Percentiles rank a stretch among this genome's conserved stretches.
Evolutionary conservation across 2,113 vertebrate genomes (phyloP).

Genomic region (Hippocampus comes): DNA sequence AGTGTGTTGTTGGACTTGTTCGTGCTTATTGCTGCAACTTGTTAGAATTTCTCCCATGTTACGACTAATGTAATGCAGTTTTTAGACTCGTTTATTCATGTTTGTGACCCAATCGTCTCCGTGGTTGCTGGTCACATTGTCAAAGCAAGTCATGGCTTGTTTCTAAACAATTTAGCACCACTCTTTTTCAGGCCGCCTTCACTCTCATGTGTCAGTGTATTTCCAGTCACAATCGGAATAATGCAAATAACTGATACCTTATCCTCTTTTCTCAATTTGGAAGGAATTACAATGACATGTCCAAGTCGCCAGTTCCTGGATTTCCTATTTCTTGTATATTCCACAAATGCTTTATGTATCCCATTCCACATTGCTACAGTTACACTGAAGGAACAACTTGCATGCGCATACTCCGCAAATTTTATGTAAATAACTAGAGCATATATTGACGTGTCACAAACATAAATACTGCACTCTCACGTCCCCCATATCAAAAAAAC

Average conservation of each 20-base stretch:
- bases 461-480: background rate
- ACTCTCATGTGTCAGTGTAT: background rate
- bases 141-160: background rate
- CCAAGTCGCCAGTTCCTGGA: background rate
- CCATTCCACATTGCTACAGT: background rate
- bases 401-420: background rate
- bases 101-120: background rate
- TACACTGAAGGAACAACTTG: background rate
- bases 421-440: background rate
- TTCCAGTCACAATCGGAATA: background rate
- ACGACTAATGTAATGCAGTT: background rate
- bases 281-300: background rate
- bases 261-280: background rate
- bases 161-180: background rate
- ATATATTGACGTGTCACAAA: background rate
- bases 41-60: background rate
- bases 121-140: background rate
- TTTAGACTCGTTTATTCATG: background rate
- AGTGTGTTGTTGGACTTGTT: background rate
- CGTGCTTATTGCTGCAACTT: background rate
- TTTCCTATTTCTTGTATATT: background rate
- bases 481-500: background rate
- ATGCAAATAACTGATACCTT: background rate
- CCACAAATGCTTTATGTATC: background rate
- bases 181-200: background rate